Base-by-base conservation (phyloP, 2,888 invertebrate species). In the Drosophila neonasuta region DNA sequence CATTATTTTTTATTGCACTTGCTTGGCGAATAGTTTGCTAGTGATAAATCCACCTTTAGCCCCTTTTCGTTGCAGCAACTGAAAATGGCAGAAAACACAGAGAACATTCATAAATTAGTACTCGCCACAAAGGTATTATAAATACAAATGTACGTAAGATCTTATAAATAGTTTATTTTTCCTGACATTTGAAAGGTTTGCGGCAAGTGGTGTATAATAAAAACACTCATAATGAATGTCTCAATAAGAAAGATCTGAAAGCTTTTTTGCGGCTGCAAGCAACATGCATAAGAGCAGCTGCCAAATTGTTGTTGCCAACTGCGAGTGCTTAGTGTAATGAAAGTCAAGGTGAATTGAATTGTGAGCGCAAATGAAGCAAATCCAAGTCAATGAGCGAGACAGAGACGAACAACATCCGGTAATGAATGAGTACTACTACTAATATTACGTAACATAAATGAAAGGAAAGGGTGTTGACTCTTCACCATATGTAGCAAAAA, bases 1-100 rank as follows among this genome's bases (percentile, higher is more conserved):
- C 79, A 79, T 79, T 71, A 24, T 24, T 71, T 77, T 68, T 74
- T 80, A 82, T 79, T 66, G 68, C 48, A 62, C 68, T 54, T 50
- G 45, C 20, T 61, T 42, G 34, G 41, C 45, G 20, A 54, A 15
- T 63, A n/a, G 45, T 24, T 61, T 34, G 51, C 36, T 46, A 44
- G 34, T 56, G 48, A 58, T 45, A 42, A 55, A 71, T 48, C 42
- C 57, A 68, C 62, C 79, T 70, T 79, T 70, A 70, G 55, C 57
- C 78, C 59, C 62, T 60, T n/a, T 36, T 36, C 5, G 36, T n/a
- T 11, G 17, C 58, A 67, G 62, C 66, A 79, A 58, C 79, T 85
- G 79, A 59, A 85, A 79, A 74, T 65, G 73, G 50, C 30, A 85
- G 56, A 55, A 59, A 66, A 67, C 46, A 64, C 58, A 77, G 45